These are phyloP conservation scores for Lycaon pictus DNA, from an alignment of 2,113 vertebrate genomes.

Conservation along the genomic window DNA sequence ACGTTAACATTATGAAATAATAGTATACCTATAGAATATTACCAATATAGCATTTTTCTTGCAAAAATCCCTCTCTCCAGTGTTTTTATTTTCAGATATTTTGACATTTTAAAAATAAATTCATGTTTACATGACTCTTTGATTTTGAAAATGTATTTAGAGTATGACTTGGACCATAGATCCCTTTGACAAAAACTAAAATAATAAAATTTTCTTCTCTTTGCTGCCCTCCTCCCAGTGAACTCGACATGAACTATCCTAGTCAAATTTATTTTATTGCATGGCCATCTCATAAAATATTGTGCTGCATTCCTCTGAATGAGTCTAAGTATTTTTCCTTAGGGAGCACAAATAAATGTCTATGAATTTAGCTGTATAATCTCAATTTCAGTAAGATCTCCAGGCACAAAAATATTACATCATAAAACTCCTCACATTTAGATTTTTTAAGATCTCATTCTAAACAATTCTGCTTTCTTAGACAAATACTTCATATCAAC, in stretches of 20 bases:
- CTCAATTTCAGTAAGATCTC: neutral
- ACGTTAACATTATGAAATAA: neutral
- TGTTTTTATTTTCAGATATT: slow-evolving; percentile 32
- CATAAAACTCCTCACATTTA: neutral
- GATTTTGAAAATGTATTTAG: slow-evolving; percentile 1
- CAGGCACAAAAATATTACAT: neutral
- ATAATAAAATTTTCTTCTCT: neutral
- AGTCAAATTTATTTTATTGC: slow-evolving; percentile 25
- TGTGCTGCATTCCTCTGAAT: neutral
- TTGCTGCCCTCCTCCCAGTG: neutral
- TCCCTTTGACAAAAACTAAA: slow-evolving; percentile 21
- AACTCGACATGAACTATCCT: slow-evolving; percentile 31
- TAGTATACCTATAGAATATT: neutral
- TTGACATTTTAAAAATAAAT: slow-evolving; percentile 27
- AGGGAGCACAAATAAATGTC: slow-evolving; percentile 38
- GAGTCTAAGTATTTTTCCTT: slow-evolving; percentile 36
- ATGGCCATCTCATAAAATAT: slow-evolving; percentile 35
- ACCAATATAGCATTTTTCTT: slow-evolving; percentile 26
- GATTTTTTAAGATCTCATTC: neutral
- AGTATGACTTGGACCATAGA: neutral
- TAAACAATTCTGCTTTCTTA: neutral
- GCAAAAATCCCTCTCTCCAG: neutral
- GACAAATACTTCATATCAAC: neutral
- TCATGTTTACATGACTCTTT: neutral
- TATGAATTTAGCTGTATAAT: neutral